Percentiles rank a stretch among this genome's conserved stretches.
Evolutionary conservation across 1,140 invertebrate genomes (phyloP).

Genomic region (Drosophila jambulina): DNA sequence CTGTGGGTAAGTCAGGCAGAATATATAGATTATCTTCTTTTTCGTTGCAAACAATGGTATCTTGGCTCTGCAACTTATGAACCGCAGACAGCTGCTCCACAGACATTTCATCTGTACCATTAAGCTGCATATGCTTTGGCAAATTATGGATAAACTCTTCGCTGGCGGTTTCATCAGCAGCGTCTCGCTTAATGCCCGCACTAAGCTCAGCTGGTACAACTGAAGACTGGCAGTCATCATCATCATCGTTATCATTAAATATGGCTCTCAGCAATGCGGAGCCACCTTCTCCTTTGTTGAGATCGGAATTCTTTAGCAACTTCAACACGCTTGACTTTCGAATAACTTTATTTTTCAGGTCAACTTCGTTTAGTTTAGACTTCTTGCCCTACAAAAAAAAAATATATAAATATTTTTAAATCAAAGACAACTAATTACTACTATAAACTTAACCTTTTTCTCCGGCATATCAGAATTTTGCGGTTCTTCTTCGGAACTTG

Average conservation of each 20-base stretch:
- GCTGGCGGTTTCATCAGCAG: constrained; percentile 30
- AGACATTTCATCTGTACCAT: constrained; percentile 39
- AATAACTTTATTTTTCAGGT: constrained; percentile 58
- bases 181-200: constrained; percentile 18
- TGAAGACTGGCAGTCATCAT: not conserved
- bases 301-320: constrained; percentile 80
- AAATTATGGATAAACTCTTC: constrained; percentile 62
- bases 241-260: constrained; percentile 65
- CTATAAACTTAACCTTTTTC: constrained; percentile 36
- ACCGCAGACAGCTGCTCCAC: not conserved
- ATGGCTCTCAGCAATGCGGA: constrained; percentile 78
- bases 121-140: constrained; percentile 42
- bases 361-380: constrained; percentile 31
- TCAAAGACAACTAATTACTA: not conserved
- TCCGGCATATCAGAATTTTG: constrained; percentile 6
- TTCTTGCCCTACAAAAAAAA: constrained; percentile 39
- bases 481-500: constrained; percentile 10
- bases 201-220: constrained; percentile 4
- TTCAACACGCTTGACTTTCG: constrained; percentile 73
- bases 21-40: constrained; percentile 1
- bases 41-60: constrained; percentile 23
- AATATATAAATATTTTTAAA: not conserved
- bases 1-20: constrained; percentile 24
- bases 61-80: constrained; percentile 36
- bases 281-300: constrained; percentile 73